A percentile compares a stretch with the other conserved stretches of the same genome.
These are phyloP conservation scores for Micronycteris hirsuta DNA, from an alignment of 2,113 vertebrate genomes.

Conservation along the genomic window DNA sequence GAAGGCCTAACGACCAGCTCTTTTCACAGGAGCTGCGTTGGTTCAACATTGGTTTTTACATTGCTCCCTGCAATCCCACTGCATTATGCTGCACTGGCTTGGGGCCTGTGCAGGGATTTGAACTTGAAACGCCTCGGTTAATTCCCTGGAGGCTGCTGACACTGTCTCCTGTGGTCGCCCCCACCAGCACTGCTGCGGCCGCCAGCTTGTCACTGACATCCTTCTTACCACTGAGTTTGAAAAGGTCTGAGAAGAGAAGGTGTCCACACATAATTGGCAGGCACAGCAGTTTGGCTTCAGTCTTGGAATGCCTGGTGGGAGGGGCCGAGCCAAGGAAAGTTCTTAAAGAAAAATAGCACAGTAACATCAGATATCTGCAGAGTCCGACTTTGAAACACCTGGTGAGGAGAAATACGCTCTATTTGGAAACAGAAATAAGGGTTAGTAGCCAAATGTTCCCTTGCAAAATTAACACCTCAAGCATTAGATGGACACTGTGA, in stretches of 20 bases:
- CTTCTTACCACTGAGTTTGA: neutral
- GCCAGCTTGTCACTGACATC: neutral
- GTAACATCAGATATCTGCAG: neutral
- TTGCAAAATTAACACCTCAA: neutral
- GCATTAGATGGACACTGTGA: neutral
- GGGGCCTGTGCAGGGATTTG: neutral
- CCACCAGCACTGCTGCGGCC: neutral
- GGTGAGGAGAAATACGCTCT: neutral
- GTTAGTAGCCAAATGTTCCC: neutral
- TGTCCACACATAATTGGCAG: neutral
- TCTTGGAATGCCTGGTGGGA: neutral
- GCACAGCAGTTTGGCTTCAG: neutral
- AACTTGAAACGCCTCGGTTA: neutral
- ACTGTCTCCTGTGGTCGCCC: neutral
- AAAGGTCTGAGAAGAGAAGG: neutral
- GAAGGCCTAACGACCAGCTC: neutral
- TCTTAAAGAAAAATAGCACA: neutral
- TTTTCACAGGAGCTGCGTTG: neutral
- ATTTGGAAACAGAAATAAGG: conserved; percentile 5
- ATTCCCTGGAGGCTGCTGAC: conserved; percentile 26
- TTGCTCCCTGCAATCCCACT: neutral
- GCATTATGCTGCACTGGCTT: neutral
- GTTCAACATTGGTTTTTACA: neutral
- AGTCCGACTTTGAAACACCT: neutral
- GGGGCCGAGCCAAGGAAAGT: neutral